Base-by-base conservation (phyloP, 2,113 vertebrate genomes). In the Haemorhous mexicanus region DNA sequence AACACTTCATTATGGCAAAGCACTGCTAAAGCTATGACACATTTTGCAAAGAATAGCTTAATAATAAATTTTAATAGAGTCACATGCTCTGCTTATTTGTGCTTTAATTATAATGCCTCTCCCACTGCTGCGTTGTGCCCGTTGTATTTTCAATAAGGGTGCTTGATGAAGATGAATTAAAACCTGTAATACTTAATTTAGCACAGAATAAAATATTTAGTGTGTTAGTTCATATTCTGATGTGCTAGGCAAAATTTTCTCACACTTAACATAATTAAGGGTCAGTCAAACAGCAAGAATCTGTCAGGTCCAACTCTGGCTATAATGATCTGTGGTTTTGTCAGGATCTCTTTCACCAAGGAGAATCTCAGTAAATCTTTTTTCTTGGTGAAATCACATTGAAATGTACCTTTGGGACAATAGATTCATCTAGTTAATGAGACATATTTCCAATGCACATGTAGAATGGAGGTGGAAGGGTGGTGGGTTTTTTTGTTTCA, bases 121-220 rank as follows among this genome's bases (percentile, higher is more conserved):
- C 23, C 49, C 58, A 22, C 15, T 83, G 50, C 55, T 37, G 41
- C 91, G 16, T 33, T 77, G 13, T 67, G 63, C 73, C 46, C 52
- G 11, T 70, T 91, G 79, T 88, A 13, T 90, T 91, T 83, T 76
- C 91, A 70, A 23, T 43, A 85, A 53, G 15, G 28, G 62, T 3
- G 9, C 66, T 75, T 88, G 70, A 87, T 83, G 55, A 95, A 94
- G 77, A 77, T n/a, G 9, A 85, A 91, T 95, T 89, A 86, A 93
- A 95, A 26, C 43, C 66, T 63, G 41, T 79, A 50, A 87, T 66
- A 82, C 32, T 77, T 84, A 80, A 68, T 56, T 91, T 79, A 70
- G 33, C 39, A 84, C 33, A 82, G 73, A 90, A 94, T 84, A 63
- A 90, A 92, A 87, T 86, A 91, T 90, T 95, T 84, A 63, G 47